phyloP scores from a whole-genome alignment of 37 sponge, comb jelly and placozoan genomes.

The Haliclona indistincta region DNA sequence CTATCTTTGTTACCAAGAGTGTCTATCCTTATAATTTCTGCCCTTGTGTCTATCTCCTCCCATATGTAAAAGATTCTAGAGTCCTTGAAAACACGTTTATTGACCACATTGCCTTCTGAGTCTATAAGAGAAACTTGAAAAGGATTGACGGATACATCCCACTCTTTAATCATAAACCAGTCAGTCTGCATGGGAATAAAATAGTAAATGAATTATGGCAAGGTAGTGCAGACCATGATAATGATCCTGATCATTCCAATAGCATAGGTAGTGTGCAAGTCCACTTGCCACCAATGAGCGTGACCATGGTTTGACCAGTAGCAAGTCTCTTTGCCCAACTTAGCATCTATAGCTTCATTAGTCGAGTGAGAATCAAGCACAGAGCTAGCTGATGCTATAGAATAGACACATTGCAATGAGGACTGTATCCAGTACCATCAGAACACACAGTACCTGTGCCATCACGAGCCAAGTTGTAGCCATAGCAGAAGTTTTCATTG shows the following conservation, averaged over 20 bases:
- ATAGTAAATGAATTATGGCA: too few relatives aligned
- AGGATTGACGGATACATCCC: too few relatives aligned
- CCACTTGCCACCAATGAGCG: slow-evolving; percentile 74
- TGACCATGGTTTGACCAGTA: slow-evolving; percentile 59
- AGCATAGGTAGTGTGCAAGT: too few relatives aligned
- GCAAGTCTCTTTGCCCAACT: slow-evolving; percentile 44
- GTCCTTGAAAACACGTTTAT: too few relatives aligned
- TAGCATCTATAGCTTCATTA: slow-evolving; percentile 67
- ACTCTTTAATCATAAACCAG: too few relatives aligned
- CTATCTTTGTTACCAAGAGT: slow-evolving; percentile 45
- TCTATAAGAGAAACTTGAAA: too few relatives aligned
- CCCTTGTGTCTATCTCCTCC: slow-evolving; percentile 52
- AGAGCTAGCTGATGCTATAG: slow-evolving; percentile 55
- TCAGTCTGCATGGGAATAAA: too few relatives aligned
- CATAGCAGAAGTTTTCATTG: slow-evolving; percentile 78
- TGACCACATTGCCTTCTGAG: too few relatives aligned
- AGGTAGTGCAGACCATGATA: too few relatives aligned
- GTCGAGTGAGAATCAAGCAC: slow-evolving; percentile 34
- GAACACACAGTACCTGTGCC: slow-evolving; percentile 15
- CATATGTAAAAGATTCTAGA: slow-evolving; percentile 70
- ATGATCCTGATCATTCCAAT: too few relatives aligned
- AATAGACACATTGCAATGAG: too few relatives aligned
- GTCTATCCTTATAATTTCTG: slow-evolving; percentile 56
- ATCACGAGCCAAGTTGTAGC: slow-evolving; percentile 50
- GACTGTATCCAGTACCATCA: background rate